Conservation (phyloP, 1,140 invertebrate species). For the Lethrus apterus region DNA sequence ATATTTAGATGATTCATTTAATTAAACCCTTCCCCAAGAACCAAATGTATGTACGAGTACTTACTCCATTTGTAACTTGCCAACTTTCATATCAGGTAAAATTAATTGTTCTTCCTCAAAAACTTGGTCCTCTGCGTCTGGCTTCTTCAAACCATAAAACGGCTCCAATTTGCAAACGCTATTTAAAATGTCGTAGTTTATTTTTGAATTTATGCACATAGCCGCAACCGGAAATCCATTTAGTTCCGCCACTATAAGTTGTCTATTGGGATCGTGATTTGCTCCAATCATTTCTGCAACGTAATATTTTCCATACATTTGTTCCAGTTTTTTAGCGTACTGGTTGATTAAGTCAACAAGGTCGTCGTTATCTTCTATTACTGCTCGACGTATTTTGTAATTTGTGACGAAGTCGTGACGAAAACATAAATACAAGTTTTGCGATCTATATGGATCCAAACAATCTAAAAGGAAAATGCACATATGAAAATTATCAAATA, state of each 20-base stretch:
- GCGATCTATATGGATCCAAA: not conserved
- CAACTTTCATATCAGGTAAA: no score
- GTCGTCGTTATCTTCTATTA: constrained; percentile 69
- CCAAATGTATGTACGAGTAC: no score
- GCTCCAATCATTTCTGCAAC: constrained; percentile 59
- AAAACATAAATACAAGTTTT: constrained; percentile 36
- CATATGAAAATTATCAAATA: no score
- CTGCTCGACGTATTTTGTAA: constrained; percentile 46
- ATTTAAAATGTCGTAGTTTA: constrained; percentile 55
- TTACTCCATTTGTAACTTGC: no score
- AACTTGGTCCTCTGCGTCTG: no score
- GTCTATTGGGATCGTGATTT: constrained; percentile 31
- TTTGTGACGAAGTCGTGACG: constrained; percentile 41
- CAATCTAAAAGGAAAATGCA: no score
- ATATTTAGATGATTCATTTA: no score
- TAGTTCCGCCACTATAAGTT: constrained; percentile 43
- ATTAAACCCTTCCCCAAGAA: no score
- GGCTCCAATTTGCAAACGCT: constrained; percentile 60
- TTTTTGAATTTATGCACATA: constrained; percentile 51
- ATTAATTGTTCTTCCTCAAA: no score
- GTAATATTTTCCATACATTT: constrained; percentile 63
- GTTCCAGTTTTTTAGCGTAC: constrained; percentile 45
- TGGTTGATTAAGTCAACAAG: constrained; percentile 56
- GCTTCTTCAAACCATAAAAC: constrained; percentile 52
- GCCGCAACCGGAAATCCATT: constrained; percentile 49